phyloP scores from a whole-genome alignment of 2,113 vertebrate species.

The Cepphus grylle region DNA sequence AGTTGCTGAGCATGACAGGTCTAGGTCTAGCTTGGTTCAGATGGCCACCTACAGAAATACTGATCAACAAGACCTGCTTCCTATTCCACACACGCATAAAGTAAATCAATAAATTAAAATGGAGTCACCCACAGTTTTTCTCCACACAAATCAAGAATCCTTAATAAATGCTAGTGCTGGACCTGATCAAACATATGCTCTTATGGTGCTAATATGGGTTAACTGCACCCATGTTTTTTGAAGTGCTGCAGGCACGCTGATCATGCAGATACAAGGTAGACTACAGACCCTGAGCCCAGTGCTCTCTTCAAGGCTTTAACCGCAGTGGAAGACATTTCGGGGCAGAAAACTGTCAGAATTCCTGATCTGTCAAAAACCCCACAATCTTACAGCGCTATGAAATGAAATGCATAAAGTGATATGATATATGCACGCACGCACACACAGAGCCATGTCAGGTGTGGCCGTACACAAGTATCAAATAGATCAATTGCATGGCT shows the following conservation, averaged over 20 bases:
- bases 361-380: not conserved
- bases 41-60: conserved; percentile 33
- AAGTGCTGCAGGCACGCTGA: not conserved
- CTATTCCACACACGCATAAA: not conserved
- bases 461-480: not conserved
- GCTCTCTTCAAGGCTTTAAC: not conserved
- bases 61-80: not conserved
- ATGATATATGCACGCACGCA: not conserved
- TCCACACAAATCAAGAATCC: not conserved
- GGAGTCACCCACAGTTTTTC: not conserved
- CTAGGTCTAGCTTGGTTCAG: not conserved
- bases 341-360: not conserved
- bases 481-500: not conserved
- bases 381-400: not conserved
- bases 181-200: not conserved
- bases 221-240: not conserved
- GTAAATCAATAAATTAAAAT: conserved; percentile 36
- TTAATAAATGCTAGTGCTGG: not conserved
- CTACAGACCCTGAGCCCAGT: not conserved
- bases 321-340: not conserved
- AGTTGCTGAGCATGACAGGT: not conserved
- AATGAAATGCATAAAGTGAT: not conserved
- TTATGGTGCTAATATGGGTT: not conserved
- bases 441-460: conserved; percentile 1
- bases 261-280: not conserved